Evolutionary conservation across 2,113 vertebrate genomes (phyloP).

Genomic region (Ivindomyrus marchei): DNA sequence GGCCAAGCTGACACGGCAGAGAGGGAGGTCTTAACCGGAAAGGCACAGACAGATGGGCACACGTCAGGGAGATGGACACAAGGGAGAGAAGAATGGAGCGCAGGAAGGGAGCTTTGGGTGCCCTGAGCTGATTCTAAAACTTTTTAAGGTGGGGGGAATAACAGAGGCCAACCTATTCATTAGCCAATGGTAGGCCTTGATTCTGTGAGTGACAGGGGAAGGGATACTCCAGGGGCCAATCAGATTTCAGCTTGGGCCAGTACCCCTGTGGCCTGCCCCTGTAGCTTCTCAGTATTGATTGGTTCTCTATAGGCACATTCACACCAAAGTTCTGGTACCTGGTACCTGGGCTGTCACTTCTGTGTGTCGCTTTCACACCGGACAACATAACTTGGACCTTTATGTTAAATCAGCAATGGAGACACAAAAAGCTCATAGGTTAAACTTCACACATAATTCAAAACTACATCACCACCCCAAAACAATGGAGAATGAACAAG

Average conservation of each 20-base stretch:
- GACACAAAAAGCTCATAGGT: not conserved
- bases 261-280: not conserved
- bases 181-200: not conserved
- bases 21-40: not conserved
- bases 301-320: not conserved
- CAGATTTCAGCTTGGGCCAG: not conserved
- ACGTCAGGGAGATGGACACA: not conserved
- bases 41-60: not conserved
- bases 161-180: not conserved
- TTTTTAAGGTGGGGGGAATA: not conserved
- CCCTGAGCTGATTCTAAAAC: not conserved
- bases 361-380: not conserved
- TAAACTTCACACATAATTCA: not conserved
- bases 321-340: not conserved
- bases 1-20: not conserved
- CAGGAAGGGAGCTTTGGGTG: not conserved
- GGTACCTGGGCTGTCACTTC: not conserved
- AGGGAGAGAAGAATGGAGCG: not conserved
- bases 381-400: not conserved
- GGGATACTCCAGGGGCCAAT: not conserved
- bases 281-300: not conserved
- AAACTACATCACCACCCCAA: not conserved
- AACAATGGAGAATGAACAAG: not conserved
- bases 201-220: not conserved
- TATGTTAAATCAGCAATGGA: not conserved